Percentiles rank a stretch among this genome's conserved stretches.
Conservation (phyloP, 2,888 invertebrate species). For the Hydrotaea diabolus region DNA sequence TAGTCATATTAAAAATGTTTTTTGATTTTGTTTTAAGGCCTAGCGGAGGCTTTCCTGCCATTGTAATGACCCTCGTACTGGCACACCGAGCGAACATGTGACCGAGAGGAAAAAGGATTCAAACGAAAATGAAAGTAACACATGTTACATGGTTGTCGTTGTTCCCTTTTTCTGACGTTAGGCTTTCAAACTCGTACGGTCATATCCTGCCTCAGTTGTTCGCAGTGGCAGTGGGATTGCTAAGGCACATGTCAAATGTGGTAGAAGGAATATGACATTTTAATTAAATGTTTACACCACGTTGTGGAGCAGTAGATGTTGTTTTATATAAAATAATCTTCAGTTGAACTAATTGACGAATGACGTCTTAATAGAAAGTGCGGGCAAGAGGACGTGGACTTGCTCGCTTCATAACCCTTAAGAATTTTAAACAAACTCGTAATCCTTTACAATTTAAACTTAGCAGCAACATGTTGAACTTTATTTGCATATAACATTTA, state of each 20-base stretch:
- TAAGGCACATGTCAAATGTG: slow-evolving; percentile 1
- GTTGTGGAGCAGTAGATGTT: not conserved
- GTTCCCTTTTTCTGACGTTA: not conserved
- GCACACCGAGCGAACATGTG: not conserved
- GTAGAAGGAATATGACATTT: slow-evolving; percentile 7
- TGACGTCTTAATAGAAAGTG: not conserved
- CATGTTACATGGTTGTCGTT: not conserved
- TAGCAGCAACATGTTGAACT: not conserved
- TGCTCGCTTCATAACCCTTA: too few species aligned
- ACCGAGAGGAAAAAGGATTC: slow-evolving; percentile 16
- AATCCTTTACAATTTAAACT: too few species aligned
- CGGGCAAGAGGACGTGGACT: not conserved
- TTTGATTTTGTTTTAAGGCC: slow-evolving; percentile 19
- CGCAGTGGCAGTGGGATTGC: not conserved
- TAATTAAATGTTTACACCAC: slow-evolving; percentile 11
- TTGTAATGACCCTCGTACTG: slow-evolving; percentile 43
- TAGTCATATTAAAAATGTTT: slow-evolving; percentile 74
- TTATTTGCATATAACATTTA: not conserved
- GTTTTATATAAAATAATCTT: not conserved
- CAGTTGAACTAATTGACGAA: slow-evolving; percentile 17
- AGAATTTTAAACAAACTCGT: too few species aligned
- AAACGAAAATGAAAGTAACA: slow-evolving; percentile 11
- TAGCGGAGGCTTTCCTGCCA: not conserved
- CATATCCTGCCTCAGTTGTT: too few species aligned
- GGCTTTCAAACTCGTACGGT: too few species aligned